Evolutionary conservation across 2,113 vertebrate genomes (phyloP), one percentile per base, ranked within the genome.

Genomic region (Alouatta palliata): DNA sequence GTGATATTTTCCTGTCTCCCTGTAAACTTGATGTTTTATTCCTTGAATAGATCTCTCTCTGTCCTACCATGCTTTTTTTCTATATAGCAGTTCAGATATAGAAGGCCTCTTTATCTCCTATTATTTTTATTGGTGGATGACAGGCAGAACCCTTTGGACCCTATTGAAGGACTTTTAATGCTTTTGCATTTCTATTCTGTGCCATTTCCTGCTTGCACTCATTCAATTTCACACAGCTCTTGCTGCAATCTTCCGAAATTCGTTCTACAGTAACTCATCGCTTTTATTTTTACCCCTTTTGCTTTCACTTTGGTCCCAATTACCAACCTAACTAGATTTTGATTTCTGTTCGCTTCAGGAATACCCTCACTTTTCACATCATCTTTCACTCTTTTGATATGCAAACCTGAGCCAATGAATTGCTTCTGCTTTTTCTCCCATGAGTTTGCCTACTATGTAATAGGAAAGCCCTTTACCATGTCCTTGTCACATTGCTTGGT

Each of bases 161-260:
- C 81, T 97, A 96, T 79, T 98, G 96, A 96, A 97, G 61, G 8
- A 96, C 4, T 82, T 19, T 37, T n/a, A 98, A 87, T 13, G 37
- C 75, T 91, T 64, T 96, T 95, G 52, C 87, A 86, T 20, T 84
- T 95, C 87, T 87, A 93, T 94, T 68, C 86, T 68, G 19, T 70
- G 79, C 56, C 16, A 6, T 95, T 79, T 90, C 54, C 71, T 90
- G 23, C n/a, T 8, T 8, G 5, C 19, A 94, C 75, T 96, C 95
- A 95, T 93, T 91, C 86, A 92, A 97, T 97, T 98, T 97, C 47
- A 94, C 58, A 52, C 30, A 64, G 94, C 89, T 97, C 73, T 92
- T 97, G 84, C 94, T 94, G 92, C 68, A 97, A 96, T 91, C 96
- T 96, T 54, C 64, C n/a, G 83, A 96, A 94, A 92, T 96, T 97